Base-by-base conservation (phyloP, 2,888 invertebrate genomes). In the Crioceris asparagi region DNA sequence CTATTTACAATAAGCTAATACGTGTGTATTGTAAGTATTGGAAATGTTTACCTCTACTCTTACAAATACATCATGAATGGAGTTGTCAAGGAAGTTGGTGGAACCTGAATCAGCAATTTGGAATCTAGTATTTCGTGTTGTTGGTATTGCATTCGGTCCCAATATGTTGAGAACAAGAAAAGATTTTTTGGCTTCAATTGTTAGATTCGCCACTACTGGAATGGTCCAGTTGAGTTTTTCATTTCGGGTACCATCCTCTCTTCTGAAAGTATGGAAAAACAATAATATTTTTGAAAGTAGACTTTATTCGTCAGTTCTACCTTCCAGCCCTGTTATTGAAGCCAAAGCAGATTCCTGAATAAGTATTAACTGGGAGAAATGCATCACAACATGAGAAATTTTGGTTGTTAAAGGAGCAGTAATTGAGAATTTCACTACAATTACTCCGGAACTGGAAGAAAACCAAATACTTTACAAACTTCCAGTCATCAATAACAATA, bases 301-400 rank as follows among this genome's bases (percentile, higher is more conserved):
- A n/a, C n/a, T n/a, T n/a, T n/a, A n/a, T 16, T 12, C 31, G 11
- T 23, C 11, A n/a, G n/a, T n/a, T n/a, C 19, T n/a, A 35, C 27
- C 19, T 27, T 27, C 39, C 39, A 26, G 26, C 29, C n/a, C 19
- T 11, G 12, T 39, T 35, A 27, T 39, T 39, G 16, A 35, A 32
- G 3, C 12, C 31, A 15, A 35, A 36, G 23, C 39, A 39, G 2
- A 6, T 32, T 16, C 39, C 39, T 29, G 12, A 36, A 7, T 15
- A 14, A n/a, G 36, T 36, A 7, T 11, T 16, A 4, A 39, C 39
- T 18, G 35, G 19, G n/a, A 35, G 17, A 18, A 35, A 32, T 11
- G 31, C 35, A 10, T 23, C 15, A 18, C 39, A 35, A 15, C 39
- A 39, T 1, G n/a, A 12, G 15, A 35, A 31, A 1, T 4, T 2